Evolutionary conservation across 2,888 invertebrate species (phyloP).

Genomic region (Coremacera marginata): DNA sequence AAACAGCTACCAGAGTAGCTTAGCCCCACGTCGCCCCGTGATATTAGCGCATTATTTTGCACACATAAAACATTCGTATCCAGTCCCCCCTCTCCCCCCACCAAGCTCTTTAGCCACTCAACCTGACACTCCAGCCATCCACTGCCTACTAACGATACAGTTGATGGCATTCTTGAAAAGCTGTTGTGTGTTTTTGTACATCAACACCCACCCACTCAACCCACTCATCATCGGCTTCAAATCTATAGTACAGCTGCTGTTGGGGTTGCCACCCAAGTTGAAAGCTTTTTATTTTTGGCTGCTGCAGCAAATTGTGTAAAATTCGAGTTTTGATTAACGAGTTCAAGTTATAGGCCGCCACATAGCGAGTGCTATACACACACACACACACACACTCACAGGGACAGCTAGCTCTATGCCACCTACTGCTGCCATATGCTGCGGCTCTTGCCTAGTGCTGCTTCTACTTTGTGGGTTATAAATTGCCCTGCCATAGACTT

Average conservation of each 20-base stretch:
- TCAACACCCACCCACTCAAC: neutral
- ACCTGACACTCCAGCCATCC: too few relatives aligned
- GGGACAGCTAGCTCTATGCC: too few relatives aligned
- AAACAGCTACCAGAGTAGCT: neutral
- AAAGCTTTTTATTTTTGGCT: neutral
- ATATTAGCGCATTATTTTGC: neutral
- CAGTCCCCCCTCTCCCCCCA: neutral
- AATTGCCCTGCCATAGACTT: constrained; percentile 64
- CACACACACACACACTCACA: too few relatives aligned
- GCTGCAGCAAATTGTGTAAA: constrained; percentile 30
- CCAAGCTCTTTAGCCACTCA: neutral
- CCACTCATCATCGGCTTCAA: neutral
- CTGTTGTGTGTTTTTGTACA: neutral
- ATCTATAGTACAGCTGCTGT: neutral
- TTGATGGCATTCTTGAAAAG: neutral
- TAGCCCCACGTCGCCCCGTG: neutral
- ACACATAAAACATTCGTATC: neutral
- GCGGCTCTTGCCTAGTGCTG: neutral
- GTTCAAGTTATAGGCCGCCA: constrained; percentile 34
- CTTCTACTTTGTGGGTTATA: constrained; percentile 57
- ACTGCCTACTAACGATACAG: too few relatives aligned
- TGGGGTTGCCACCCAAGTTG: constrained; percentile 7
- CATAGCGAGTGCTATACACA: neutral
- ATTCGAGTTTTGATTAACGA: constrained; percentile 41
- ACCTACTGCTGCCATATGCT: neutral